These are phyloP conservation scores for Lasioglossum calceatum DNA, from an alignment of 2,888 invertebrate species.

Conservation along the genomic window DNA sequence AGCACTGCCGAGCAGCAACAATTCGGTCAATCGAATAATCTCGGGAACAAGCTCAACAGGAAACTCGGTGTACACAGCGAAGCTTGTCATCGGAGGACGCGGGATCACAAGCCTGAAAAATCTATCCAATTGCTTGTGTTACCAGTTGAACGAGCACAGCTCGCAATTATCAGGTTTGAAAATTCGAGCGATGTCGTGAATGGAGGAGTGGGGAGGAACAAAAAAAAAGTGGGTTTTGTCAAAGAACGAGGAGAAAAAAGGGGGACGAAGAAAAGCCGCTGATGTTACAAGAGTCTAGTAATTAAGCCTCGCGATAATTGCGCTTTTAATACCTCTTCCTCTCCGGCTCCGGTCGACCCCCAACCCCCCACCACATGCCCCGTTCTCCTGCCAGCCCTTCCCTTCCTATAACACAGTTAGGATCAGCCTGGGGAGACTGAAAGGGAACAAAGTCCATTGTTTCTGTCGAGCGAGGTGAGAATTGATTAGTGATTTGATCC, in stretches of 20 bases:
- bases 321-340: constrained; percentile 65
- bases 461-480: constrained; percentile 49
- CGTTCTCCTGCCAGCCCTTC: neutral
- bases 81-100: neutral
- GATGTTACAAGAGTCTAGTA: constrained; percentile 69
- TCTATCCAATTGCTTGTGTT: constrained; percentile 30
- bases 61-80: neutral
- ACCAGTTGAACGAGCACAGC: constrained; percentile 25
- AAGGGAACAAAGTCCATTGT: constrained; percentile 68
- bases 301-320: constrained; percentile 72
- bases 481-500: constrained; percentile 71
- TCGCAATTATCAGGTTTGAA: constrained; percentile 53
- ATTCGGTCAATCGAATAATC: neutral
- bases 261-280: constrained; percentile 46
- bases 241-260: neutral
- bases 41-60: neutral
- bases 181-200: constrained; percentile 30
- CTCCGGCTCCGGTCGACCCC: neutral
- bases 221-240: constrained; percentile 7
- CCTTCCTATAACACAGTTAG: constrained; percentile 40
- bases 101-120: neutral
- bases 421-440: constrained; percentile 42
- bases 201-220: neutral
- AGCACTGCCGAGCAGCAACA: neutral
- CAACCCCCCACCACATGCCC: neutral